phyloP scores from a whole-genome alignment of 2,888 invertebrate species.

The Spisula subtruncata region DNA sequence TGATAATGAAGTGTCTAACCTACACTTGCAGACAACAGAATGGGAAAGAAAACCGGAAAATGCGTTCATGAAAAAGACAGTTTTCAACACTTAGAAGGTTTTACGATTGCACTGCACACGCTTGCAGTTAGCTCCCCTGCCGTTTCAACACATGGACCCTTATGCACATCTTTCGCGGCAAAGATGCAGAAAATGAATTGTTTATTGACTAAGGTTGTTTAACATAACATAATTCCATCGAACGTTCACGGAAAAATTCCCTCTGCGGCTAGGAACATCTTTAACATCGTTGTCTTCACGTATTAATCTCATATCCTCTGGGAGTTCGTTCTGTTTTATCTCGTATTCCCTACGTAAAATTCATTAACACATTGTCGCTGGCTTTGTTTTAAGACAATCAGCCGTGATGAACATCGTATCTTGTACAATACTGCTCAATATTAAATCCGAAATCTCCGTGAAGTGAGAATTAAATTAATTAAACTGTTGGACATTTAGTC shows the following conservation, averaged over 20 bases:
- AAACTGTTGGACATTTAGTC: neutral
- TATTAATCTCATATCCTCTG: neutral
- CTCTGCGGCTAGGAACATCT: neutral
- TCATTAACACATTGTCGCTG: neutral
- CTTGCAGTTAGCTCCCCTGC: neutral
- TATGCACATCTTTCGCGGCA: neutral
- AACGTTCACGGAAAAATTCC: neutral
- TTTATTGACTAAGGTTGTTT: neutral
- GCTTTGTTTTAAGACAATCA: conserved; percentile 1
- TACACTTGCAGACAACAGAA: conserved; percentile 14
- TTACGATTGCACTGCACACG: neutral
- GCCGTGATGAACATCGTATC: neutral
- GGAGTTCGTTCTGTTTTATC: neutral
- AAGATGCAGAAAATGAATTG: neutral
- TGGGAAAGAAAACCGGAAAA: conserved; percentile 3
- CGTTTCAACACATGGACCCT: neutral
- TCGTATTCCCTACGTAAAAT: neutral
- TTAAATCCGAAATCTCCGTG: neutral
- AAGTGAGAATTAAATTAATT: conserved; percentile 13
- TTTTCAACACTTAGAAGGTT: conserved; percentile 7
- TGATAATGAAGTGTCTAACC: neutral
- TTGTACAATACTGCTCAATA: conserved; percentile 11
- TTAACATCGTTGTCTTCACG: neutral
- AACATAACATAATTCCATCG: neutral
- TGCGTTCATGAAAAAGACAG: conserved; percentile 29